Evolutionary conservation across 2,888 invertebrate species (phyloP).

Genomic region (Eupithecia dodoneata): DNA sequence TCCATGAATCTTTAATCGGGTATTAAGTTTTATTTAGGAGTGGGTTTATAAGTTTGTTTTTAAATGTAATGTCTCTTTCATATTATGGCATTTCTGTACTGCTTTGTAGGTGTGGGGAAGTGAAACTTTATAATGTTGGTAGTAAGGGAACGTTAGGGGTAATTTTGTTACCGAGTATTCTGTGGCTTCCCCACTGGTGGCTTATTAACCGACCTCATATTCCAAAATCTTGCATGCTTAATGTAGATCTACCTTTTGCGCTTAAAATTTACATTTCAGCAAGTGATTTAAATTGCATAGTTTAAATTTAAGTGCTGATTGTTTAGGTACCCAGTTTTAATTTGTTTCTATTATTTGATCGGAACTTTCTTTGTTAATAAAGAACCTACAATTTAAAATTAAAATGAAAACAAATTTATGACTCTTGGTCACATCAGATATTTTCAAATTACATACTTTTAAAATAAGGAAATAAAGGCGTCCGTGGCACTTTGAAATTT

Average conservation of each 20-base stretch:
- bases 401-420: not conserved
- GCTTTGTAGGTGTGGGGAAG: not conserved
- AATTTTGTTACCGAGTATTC: not conserved
- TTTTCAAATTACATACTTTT: not conserved
- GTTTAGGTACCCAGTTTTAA: not conserved
- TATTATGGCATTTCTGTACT: not conserved
- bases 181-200: constrained; percentile 35
- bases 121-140: not conserved
- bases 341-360: too few species aligned
- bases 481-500: not conserved
- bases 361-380: too few species aligned
- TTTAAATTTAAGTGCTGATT: not conserved
- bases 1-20: too few species aligned
- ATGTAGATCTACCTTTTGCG: constrained; percentile 52
- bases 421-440: not conserved
- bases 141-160: not conserved
- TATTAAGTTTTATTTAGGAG: too few species aligned
- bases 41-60: too few species aligned
- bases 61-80: too few species aligned
- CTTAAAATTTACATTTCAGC: constrained; percentile 43
- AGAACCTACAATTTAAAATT: not conserved
- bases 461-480: not conserved
- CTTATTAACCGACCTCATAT: constrained; percentile 72
- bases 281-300: constrained; percentile 42
- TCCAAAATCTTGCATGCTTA: constrained; percentile 73